Evolutionary conservation across 2,888 invertebrate species (phyloP).

Genomic region (Scaptomyza flava): DNA sequence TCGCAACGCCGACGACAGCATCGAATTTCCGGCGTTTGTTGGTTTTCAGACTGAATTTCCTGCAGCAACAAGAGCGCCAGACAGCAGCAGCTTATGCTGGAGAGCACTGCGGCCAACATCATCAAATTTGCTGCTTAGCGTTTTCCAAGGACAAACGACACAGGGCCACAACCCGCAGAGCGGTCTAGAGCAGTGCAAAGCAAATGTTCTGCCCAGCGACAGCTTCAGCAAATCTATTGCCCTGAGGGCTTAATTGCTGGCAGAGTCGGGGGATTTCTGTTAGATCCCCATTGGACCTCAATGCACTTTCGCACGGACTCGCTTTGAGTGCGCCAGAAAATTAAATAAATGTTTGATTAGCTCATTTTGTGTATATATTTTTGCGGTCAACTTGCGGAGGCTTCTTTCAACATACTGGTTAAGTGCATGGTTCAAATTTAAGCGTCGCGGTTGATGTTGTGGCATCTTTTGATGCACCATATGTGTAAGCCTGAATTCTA

Average conservation of each 20-base stretch:
- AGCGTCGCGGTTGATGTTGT: not conserved
- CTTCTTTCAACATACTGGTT: conserved; percentile 3
- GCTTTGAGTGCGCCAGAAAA: conserved; percentile 59
- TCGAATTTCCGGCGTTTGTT: conserved; percentile 72
- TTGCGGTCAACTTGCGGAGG: conserved; percentile 11
- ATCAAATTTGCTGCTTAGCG: conserved; percentile 63
- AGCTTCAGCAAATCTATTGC: conserved; percentile 39
- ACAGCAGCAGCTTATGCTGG: conserved; percentile 21
- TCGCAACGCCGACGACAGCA: conserved; percentile 55
- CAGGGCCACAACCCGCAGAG: conserved; percentile 19
- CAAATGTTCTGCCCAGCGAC: conserved; percentile 11
- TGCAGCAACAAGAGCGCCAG: conserved; percentile 25
- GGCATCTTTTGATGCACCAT: not conserved
- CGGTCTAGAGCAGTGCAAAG: not conserved
- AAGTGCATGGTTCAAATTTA: conserved; percentile 1
- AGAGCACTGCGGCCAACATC: conserved; percentile 52
- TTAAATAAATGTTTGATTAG: conserved; percentile 75
- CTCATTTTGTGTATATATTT: conserved; percentile 33
- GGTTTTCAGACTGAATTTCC: conserved; percentile 70
- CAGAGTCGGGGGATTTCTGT: conserved; percentile 36
- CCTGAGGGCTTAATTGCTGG: conserved; percentile 48
- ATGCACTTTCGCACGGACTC: conserved; percentile 61
- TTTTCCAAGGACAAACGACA: conserved; percentile 43
- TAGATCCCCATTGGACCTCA: conserved; percentile 27
- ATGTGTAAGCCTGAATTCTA: not conserved